phyloP scores from a whole-genome alignment of 2,888 invertebrate species.

The Galeruca laticollis region DNA sequence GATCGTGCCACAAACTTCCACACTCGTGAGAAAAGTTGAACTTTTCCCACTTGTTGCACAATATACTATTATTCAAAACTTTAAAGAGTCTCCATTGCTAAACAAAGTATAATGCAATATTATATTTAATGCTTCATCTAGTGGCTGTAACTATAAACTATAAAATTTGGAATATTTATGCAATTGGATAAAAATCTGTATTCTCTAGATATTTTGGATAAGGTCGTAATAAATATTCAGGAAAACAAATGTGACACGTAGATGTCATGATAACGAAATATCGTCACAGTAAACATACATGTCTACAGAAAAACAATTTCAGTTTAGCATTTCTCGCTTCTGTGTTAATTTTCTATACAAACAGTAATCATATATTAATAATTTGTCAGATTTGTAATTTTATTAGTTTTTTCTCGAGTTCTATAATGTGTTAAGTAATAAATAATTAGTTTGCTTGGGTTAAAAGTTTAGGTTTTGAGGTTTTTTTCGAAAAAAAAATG shows the following conservation, averaged over 20 bases:
- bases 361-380: conserved; percentile 44
- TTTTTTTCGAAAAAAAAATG: conserved; percentile 16
- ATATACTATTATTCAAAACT: too few species aligned
- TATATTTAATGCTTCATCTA: too few species aligned
- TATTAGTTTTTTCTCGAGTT: conserved; percentile 17
- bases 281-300: conserved; percentile 43
- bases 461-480: conserved; percentile 20
- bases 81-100: too few species aligned
- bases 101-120: too few species aligned
- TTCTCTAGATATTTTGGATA: background rate
- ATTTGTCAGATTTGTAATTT: conserved; percentile 37
- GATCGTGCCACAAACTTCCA: too few species aligned
- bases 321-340: conserved; percentile 26
- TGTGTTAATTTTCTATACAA: conserved; percentile 45
- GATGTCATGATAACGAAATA: conserved; percentile 50
- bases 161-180: background rate
- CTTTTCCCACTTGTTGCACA: too few species aligned
- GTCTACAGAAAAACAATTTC: conserved; percentile 25
- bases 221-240: conserved; percentile 30
- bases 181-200: background rate
- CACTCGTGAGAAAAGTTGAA: too few species aligned
- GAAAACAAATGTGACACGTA: conserved; percentile 32
- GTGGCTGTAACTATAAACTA: background rate
- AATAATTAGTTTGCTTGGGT: conserved; percentile 16
- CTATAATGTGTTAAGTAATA: conserved; percentile 32